These are phyloP conservation scores for Meganola albula DNA, from an alignment of 2,888 invertebrate species.

Conservation along the genomic window DNA sequence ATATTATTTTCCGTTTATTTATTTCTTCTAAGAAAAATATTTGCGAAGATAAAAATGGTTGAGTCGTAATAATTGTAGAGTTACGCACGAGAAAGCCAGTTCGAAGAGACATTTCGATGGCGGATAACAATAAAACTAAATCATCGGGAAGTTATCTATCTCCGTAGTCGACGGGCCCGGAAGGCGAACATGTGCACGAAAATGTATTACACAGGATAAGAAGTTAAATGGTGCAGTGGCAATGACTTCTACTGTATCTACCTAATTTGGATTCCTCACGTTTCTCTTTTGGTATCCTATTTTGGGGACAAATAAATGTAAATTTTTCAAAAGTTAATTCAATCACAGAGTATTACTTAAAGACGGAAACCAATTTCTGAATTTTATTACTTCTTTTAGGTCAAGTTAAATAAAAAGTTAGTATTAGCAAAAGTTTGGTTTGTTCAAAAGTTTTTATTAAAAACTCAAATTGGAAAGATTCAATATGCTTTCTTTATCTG, in stretches of 20 bases:
- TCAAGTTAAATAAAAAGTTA: slow-evolving; percentile 2
- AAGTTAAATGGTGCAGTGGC: slow-evolving; percentile 62
- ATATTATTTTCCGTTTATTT: no score
- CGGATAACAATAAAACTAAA: slow-evolving; percentile 76
- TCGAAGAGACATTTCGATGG: slow-evolving; percentile 57
- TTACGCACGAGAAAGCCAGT: slow-evolving; percentile 31
- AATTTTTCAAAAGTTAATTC: no score
- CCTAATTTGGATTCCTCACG: slow-evolving; percentile 36
- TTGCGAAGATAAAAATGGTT: slow-evolving; percentile 24
- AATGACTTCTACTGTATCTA: slow-evolving; percentile 45
- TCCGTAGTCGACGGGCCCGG: slow-evolving; percentile 52
- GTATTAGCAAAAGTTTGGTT: slow-evolving; percentile 16
- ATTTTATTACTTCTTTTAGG: not conserved
- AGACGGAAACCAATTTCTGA: not conserved
- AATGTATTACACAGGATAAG: slow-evolving; percentile 59
- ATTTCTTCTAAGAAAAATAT: slow-evolving; percentile 21
- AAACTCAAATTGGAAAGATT: slow-evolving; percentile 14
- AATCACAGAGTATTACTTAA: no score
- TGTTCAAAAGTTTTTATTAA: slow-evolving; percentile 15
- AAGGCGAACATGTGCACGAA: slow-evolving; percentile 56
- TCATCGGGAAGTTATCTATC: slow-evolving; percentile 77
- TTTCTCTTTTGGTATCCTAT: no score
- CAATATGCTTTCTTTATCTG: not conserved
- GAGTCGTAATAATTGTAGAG: slow-evolving; percentile 30
- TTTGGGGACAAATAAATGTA: no score